These are phyloP conservation scores for Ammospiza nelsoni DNA, from an alignment of 2,113 vertebrate genomes.

Conservation along the genomic window DNA sequence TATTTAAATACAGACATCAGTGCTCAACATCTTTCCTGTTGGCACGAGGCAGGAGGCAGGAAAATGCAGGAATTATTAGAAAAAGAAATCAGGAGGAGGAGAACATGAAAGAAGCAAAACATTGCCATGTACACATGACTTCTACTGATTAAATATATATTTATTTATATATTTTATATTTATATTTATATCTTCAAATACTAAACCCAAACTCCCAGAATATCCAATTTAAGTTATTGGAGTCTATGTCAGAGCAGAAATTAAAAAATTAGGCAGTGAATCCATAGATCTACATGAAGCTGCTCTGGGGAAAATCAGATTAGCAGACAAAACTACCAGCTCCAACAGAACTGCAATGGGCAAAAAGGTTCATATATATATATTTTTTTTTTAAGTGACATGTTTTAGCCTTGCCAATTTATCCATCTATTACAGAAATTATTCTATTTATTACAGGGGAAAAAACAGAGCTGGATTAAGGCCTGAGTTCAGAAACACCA, in stretches of 20 bases:
- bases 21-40: background rate
- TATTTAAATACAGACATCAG: background rate
- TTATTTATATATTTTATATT: too few species aligned
- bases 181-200: background rate
- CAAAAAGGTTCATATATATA: background rate
- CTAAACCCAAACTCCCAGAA: background rate
- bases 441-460: background rate
- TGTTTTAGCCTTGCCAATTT: background rate
- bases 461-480: background rate
- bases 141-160: background rate
- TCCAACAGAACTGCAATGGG: background rate
- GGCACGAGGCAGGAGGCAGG: background rate
- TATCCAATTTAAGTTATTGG: background rate
- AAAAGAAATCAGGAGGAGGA: background rate
- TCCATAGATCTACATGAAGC: background rate
- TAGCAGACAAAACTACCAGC: background rate
- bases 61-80: background rate
- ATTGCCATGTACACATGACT: fast-evolving
- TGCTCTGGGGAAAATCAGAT: background rate
- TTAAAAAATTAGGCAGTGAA: background rate
- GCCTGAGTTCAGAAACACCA: background rate
- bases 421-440: background rate
- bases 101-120: background rate
- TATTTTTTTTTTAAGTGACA: background rate
- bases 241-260: background rate